phyloP scores from a whole-genome alignment of 30 jellyfish, hydroid and myxozoan genomes.

The Rhopilema esculentum region DNA sequence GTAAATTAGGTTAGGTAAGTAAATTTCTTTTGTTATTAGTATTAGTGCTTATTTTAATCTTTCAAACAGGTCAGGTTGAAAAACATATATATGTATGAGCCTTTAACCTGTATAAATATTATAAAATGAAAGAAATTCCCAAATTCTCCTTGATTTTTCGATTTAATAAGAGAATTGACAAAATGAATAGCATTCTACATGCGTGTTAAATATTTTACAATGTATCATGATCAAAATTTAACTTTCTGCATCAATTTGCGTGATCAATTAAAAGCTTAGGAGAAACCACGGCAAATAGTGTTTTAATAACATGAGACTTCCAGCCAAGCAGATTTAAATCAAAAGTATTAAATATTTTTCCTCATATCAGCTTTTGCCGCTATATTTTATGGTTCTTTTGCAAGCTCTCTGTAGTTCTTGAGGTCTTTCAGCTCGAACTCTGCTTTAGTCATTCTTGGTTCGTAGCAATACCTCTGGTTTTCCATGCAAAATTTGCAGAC shows the following conservation, averaged over 20 bases:
- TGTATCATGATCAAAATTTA: background rate
- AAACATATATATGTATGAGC: background rate
- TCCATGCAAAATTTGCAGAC: conserved; percentile 37
- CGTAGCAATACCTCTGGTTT: background rate
- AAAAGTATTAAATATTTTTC: background rate
- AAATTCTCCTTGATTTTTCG: background rate
- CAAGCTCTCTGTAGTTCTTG: background rate
- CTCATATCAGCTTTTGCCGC: background rate
- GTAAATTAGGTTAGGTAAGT: too few species aligned
- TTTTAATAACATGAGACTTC: background rate
- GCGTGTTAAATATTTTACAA: background rate
- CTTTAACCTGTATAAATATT: background rate
- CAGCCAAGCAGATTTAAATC: background rate
- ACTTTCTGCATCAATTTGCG: background rate
- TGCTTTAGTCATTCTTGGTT: background rate
- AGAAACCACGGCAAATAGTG: background rate
- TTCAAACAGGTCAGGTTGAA: background rate
- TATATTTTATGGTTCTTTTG: background rate
- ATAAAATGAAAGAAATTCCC: background rate
- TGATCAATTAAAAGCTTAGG: background rate
- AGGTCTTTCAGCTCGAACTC: background rate
- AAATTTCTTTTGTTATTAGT: too few species aligned
- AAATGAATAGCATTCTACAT: background rate
- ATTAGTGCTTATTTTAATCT: too few species aligned
- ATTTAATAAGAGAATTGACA: background rate